phyloP scores from a whole-genome alignment of 2,797 vertebrate genomes.

The Gymnothorax javanicus region DNA sequence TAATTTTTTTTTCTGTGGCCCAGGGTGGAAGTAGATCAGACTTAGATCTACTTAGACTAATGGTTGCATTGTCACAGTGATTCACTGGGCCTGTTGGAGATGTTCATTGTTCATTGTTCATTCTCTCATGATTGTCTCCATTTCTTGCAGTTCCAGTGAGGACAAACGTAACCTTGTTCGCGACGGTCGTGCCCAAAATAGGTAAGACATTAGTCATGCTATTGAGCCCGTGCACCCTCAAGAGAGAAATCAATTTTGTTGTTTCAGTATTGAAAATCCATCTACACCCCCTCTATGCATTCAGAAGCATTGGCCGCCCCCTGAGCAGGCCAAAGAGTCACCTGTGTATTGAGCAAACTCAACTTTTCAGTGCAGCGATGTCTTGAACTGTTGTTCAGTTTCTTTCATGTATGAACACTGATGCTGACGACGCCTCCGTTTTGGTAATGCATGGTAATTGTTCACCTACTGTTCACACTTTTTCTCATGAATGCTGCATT shows the following conservation, averaged over 20 bases:
- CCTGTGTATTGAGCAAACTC: background rate
- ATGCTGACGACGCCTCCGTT: background rate
- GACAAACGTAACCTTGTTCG: conserved; percentile 66
- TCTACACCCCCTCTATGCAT: background rate
- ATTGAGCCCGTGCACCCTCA: background rate
- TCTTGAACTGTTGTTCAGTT: background rate
- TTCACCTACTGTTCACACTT: background rate
- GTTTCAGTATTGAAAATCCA: background rate
- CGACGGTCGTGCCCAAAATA: conserved; percentile 69
- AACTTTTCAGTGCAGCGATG: background rate
- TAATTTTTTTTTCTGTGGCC: no score
- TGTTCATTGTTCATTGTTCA: background rate
- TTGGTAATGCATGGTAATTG: background rate
- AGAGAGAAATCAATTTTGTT: background rate
- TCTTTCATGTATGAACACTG: background rate
- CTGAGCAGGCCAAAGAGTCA: background rate
- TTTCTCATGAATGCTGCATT: background rate
- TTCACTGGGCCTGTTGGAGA: background rate
- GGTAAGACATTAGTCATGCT: conserved; percentile 60
- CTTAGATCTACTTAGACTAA: background rate
- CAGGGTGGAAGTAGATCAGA: background rate
- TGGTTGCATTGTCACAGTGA: background rate
- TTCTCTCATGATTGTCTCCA: conserved; percentile 32
- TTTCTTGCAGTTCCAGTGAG: conserved; percentile 57
- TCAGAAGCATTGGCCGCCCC: background rate